phyloP scores from a whole-genome alignment of 2,113 vertebrate species.

The Myrmecophaga tridactyla region DNA sequence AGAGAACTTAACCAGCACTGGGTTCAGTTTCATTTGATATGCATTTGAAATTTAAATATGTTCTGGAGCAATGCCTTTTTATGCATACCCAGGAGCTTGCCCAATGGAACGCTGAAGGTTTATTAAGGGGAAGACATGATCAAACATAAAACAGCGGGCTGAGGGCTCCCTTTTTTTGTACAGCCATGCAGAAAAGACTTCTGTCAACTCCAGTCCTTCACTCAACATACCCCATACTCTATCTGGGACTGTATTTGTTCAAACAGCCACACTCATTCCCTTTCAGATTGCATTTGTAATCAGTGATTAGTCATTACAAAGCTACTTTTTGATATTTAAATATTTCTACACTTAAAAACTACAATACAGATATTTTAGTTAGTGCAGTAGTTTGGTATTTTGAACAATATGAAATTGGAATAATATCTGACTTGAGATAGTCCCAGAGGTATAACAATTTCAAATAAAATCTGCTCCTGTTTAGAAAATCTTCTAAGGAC shows the following conservation, averaged over 20 bases:
- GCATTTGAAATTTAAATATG: slow-evolving; percentile 81
- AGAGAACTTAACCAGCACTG: slow-evolving; percentile 71
- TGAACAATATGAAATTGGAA: not conserved
- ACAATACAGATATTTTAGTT: not conserved
- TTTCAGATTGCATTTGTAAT: not conserved
- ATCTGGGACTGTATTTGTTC: not conserved
- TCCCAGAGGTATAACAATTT: not conserved
- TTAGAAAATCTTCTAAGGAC: not conserved
- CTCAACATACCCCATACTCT: not conserved
- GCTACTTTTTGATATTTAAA: not conserved
- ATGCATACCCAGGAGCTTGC: not conserved
- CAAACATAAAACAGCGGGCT: not conserved
- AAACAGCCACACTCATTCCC: not conserved
- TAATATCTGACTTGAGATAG: not conserved
- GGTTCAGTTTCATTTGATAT: slow-evolving; percentile 75
- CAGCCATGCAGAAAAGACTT: not conserved
- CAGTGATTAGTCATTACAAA: not conserved
- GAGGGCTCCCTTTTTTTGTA: not conserved
- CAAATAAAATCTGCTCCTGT: not conserved
- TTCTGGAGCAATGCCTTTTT: slow-evolving; percentile 54
- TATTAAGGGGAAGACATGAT: slow-evolving; percentile 8
- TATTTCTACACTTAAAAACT: not conserved
- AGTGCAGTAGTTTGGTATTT: not conserved
- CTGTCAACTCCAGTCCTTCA: not conserved
- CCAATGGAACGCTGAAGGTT: not conserved